These are phyloP conservation scores for Diaperis boleti DNA, from an alignment of 2,888 invertebrate genomes.

Conservation along the genomic window DNA sequence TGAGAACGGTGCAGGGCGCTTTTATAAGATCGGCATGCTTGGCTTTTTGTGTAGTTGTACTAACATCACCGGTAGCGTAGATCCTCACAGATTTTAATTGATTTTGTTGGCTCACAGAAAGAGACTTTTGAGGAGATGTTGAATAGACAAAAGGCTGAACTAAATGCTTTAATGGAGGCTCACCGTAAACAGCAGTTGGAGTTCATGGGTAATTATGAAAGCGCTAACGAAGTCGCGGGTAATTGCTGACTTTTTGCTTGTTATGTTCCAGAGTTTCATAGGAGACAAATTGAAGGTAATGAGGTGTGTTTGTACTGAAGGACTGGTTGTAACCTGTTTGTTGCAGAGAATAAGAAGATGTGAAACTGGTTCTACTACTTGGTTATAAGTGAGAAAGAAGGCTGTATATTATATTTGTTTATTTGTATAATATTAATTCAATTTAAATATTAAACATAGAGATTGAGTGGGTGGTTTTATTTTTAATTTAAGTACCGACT, in stretches of 20 bases:
- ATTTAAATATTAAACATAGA: constrained; percentile 41
- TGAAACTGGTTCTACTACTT: constrained; percentile 50
- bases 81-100: constrained; percentile 17
- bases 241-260: constrained; percentile 45
- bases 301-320: constrained; percentile 10
- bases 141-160: constrained; percentile 69
- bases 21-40: constrained; percentile 22
- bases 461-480: constrained; percentile 18
- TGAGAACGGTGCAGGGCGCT: constrained; percentile 21
- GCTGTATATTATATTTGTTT: constrained; percentile 64
- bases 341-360: constrained; percentile 60
- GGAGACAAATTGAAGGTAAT: constrained; percentile 57
- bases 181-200: constrained; percentile 68
- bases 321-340: no score
- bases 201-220: constrained; percentile 62
- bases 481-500: neutral
- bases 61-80: neutral
- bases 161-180: constrained; percentile 69
- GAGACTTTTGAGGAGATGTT: constrained; percentile 67
- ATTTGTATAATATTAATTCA: constrained; percentile 59
- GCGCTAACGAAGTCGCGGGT: constrained; percentile 48
- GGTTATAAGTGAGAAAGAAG: constrained; percentile 62
- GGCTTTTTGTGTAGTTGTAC: constrained; percentile 26
- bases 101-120: constrained; percentile 55
- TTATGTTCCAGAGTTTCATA: constrained; percentile 56